Evolutionary conservation across 2,797 vertebrate species (phyloP).

Genomic region (Sebastes aleutianus): DNA sequence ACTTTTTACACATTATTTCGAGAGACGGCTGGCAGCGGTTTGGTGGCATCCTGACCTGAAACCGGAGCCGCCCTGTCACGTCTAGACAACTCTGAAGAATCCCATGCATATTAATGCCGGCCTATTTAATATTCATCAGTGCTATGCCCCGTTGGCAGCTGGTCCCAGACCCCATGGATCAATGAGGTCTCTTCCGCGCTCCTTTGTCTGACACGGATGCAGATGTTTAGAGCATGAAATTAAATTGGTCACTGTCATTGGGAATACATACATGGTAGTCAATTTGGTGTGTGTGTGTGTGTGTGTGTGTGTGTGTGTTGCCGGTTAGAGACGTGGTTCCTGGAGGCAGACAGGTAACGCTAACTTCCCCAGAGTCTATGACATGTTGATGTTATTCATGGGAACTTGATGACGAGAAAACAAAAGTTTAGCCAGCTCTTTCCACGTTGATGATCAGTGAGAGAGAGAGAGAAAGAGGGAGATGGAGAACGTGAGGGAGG

Average conservation of each 20-base stretch:
- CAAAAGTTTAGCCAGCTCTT: slow-evolving; percentile 52
- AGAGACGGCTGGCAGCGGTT: slow-evolving; percentile 56
- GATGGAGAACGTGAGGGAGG: neutral
- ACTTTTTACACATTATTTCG: slow-evolving; percentile 23
- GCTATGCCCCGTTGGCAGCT: slow-evolving; percentile 71
- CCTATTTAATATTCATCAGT: slow-evolving; percentile 77
- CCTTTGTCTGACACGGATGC: slow-evolving; percentile 78
- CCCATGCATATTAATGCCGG: slow-evolving; percentile 72
- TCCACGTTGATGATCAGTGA: slow-evolving; percentile 11
- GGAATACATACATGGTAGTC: slow-evolving; percentile 48
- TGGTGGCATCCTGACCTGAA: slow-evolving; percentile 65
- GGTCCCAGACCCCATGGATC: slow-evolving; percentile 72
- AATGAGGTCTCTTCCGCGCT: slow-evolving; percentile 64
- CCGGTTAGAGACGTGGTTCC: slow-evolving; percentile 20
- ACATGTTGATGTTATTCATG: slow-evolving; percentile 56
- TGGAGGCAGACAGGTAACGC: slow-evolving; percentile 32
- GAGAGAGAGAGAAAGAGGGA: neutral
- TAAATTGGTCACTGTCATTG: slow-evolving; percentile 74
- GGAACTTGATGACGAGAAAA: slow-evolving; percentile 49
- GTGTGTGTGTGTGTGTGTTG: neutral
- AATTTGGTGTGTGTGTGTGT: slow-evolving; percentile 18
- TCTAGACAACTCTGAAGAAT: slow-evolving; percentile 64
- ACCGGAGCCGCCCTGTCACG: slow-evolving; percentile 62
- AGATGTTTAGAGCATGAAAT: slow-evolving; percentile 83
- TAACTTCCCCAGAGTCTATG: slow-evolving; percentile 34